A percentile compares a stretch with the other conserved stretches of the same genome.
Evolutionary conservation across 1,140 invertebrate species (phyloP).

Genomic region (Hylaeus anthracinus): DNA sequence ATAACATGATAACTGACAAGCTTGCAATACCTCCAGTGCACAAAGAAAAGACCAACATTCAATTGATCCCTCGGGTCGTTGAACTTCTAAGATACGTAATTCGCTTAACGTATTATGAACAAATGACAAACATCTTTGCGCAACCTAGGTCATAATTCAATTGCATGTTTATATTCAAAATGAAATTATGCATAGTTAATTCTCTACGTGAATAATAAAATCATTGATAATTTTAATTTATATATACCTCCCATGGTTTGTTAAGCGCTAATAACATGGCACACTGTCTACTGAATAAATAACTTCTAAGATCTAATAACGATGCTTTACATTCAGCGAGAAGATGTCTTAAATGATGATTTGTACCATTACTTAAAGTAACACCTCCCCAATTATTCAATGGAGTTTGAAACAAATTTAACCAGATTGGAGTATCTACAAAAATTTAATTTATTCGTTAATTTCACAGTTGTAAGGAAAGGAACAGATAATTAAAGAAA

Average conservation of each 20-base stretch:
- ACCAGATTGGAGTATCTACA: slow-evolving; percentile 89
- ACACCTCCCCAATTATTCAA: slow-evolving; percentile 92
- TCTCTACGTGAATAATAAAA: neutral
- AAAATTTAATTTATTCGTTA: slow-evolving; percentile 49
- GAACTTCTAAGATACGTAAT: slow-evolving; percentile 89
- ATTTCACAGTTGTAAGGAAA: neutral
- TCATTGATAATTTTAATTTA: neutral
- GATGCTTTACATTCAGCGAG: slow-evolving; percentile 87
- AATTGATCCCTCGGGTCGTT: slow-evolving; percentile 89
- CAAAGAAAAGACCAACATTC: slow-evolving; percentile 97
- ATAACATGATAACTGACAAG: slow-evolving; percentile 85
- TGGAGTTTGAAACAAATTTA: slow-evolving; percentile 88
- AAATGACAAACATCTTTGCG: slow-evolving; percentile 91
- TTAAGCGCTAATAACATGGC: slow-evolving; percentile 89
- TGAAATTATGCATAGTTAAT: neutral
- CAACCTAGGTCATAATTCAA: slow-evolving; percentile 83
- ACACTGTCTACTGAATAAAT: slow-evolving; percentile 96
- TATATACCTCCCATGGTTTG: slow-evolving; percentile 90
- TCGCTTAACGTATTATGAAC: slow-evolving; percentile 93
- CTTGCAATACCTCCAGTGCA: slow-evolving; percentile 92
- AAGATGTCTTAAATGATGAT: slow-evolving; percentile 85
- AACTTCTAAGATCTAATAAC: slow-evolving; percentile 95
- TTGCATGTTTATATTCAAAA: slow-evolving; percentile 21
- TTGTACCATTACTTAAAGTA: slow-evolving; percentile 85
- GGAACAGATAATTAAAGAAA: neutral